Evolutionary conservation across 1,140 invertebrate species (phyloP).

Genomic region (Rhopalosiphum maidis): DNA sequence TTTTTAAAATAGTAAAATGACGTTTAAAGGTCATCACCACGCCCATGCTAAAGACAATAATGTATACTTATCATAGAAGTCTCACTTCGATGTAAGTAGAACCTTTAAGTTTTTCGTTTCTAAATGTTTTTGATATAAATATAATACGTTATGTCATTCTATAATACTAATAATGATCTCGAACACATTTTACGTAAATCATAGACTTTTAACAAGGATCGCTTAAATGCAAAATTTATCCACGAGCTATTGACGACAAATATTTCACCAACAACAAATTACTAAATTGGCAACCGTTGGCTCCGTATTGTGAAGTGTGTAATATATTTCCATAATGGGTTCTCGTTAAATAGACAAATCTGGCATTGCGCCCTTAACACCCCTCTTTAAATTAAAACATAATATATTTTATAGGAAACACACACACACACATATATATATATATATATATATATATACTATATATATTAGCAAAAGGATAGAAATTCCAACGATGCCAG

Average conservation of each 20-base stretch:
- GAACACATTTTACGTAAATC: too few relatives aligned
- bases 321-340: constrained; percentile 27
- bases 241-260: neutral
- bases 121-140: neutral
- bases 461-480: neutral
- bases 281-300: constrained; percentile 10
- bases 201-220: neutral
- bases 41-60: neutral
- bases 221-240: neutral
- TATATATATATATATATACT: neutral
- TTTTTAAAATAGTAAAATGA: neutral
- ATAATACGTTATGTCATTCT: neutral
- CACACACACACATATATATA: neutral
- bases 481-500: neutral
- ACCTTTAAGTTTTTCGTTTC: neutral
- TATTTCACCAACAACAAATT: neutral
- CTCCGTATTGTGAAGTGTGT: neutral
- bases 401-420: neutral
- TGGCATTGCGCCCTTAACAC: constrained; percentile 7
- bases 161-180: neutral
- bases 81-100: neutral
- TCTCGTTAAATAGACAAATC: constrained; percentile 23
- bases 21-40: constrained; percentile 1
- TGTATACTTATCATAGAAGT: neutral
- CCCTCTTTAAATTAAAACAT: constrained; percentile 16